Percentiles rank a stretch among this genome's conserved stretches.
Conservation (phyloP, 2,113 vertebrate species). For the Zosterops borbonicus region DNA sequence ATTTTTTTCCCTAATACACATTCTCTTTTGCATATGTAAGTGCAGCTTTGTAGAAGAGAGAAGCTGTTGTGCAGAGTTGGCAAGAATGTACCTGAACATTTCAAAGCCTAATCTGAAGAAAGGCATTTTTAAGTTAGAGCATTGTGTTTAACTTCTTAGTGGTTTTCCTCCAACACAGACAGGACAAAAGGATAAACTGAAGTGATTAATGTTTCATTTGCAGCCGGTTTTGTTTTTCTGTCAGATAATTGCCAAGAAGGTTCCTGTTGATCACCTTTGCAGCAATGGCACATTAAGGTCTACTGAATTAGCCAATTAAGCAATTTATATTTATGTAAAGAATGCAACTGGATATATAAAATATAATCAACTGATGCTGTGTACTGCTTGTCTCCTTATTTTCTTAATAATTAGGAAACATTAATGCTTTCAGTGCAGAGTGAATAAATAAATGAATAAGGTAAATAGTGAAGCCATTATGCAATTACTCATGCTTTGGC, state of each 20-base stretch:
- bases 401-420: slow-evolving; percentile 23
- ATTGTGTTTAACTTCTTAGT: background rate
- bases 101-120: background rate
- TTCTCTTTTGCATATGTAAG: background rate
- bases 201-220: slow-evolving; percentile 1
- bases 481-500: background rate
- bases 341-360: slow-evolving; percentile 17
- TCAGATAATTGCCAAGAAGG: background rate
- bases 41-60: background rate
- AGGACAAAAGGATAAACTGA: background rate
- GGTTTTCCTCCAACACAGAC: background rate
- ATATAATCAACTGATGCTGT: slow-evolving; percentile 15
- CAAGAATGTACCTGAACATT: background rate
- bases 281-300: slow-evolving; percentile 17
- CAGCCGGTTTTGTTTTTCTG: background rate
- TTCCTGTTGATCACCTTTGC: slow-evolving; percentile 35
- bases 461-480: slow-evolving; percentile 11
- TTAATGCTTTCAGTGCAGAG: background rate
- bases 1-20: background rate
- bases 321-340: slow-evolving; percentile 33
- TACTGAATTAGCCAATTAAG: slow-evolving; percentile 35
- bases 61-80: background rate
- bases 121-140: background rate
- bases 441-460: slow-evolving; percentile 22
- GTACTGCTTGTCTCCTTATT: background rate